These are phyloP conservation scores for Calypte anna DNA, from an alignment of 2,113 vertebrate genomes.

Conservation along the genomic window DNA sequence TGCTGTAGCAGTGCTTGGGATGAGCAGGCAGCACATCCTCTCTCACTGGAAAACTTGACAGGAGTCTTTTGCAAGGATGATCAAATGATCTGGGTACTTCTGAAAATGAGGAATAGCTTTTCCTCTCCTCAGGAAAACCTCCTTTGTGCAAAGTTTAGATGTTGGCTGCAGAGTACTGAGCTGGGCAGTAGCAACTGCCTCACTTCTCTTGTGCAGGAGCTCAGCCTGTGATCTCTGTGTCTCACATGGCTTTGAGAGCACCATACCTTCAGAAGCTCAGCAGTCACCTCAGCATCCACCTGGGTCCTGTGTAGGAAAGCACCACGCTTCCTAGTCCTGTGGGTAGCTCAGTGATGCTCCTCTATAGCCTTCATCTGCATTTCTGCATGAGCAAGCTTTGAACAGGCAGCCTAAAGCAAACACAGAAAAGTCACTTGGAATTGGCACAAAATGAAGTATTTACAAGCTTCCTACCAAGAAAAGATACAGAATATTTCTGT, in stretches of 20 bases:
- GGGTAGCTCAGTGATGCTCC: neutral
- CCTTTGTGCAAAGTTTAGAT: neutral
- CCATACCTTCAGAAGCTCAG: neutral
- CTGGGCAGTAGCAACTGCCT: neutral
- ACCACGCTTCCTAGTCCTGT: neutral
- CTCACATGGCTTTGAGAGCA: neutral
- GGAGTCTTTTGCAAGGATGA: neutral
- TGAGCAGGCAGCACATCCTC: rapidly evolving
- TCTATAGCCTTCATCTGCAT: neutral
- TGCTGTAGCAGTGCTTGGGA: neutral
- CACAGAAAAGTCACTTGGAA: neutral
- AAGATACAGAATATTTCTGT: neutral
- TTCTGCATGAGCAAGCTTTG: neutral
- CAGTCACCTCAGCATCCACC: neutral
- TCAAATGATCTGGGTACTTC: neutral
- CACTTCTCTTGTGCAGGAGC: neutral
- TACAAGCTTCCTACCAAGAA: neutral
- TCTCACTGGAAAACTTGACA: neutral
- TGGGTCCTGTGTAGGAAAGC: neutral
- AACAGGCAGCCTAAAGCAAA: neutral
- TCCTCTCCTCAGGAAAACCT: neutral
- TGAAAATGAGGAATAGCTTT: neutral
- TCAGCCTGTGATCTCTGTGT: neutral
- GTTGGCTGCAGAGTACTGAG: neutral
- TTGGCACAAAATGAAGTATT: neutral